Base-by-base conservation (phyloP, 1,140 invertebrate genomes). In the Drosophila serrata region DNA sequence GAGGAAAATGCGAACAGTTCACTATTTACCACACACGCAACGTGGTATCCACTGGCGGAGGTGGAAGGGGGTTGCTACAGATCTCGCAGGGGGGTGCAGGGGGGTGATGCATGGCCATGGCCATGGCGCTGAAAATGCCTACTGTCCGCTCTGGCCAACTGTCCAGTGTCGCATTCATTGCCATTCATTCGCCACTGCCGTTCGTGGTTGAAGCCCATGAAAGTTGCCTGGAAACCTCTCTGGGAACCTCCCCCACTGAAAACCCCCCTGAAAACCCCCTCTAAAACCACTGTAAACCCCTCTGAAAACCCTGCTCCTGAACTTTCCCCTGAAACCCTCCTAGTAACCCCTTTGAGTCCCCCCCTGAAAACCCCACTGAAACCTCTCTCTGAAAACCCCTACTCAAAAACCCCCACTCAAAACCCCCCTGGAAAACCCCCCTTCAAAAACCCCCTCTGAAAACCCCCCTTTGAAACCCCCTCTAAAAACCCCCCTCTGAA, bases 101-200 rank as follows among this genome's bases (percentile, higher is more conserved):
- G 58, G 58, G 63, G 60, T 88, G 84, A 88, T 77, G 84, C 85
- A 81, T 81, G 79, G 55, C 78, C 69, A 72, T 72, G 64, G 77
- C 42, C 69, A 79, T 79, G 84, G 84, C 68, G 84, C 72, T 84
- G 84, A 84, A 88, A 87, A 84, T 80, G 76, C 69, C 84, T 79
- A 61, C 77, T 40, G 56, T 68, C 62, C 40, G 33, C 33, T 67
- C 65, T 35, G 17, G 13, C 27, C 35, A 43, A 19, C 35, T 65
- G 69, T 84, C 81, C 84, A 73, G 82, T 87, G 84, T 88, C 85
- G 85, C 84, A 88, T 88, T 88, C 84, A 88, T 90, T 84, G 76
- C 84, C 76, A 90, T 84, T 88, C 85, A 82, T 88, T 80, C 84
- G 85, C 60, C 80, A 68, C 73, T 85, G 78, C 78, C 73, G 82